phyloP scores from a whole-genome alignment of 2,113 vertebrate genomes.

The Pungitius pungitius region DNA sequence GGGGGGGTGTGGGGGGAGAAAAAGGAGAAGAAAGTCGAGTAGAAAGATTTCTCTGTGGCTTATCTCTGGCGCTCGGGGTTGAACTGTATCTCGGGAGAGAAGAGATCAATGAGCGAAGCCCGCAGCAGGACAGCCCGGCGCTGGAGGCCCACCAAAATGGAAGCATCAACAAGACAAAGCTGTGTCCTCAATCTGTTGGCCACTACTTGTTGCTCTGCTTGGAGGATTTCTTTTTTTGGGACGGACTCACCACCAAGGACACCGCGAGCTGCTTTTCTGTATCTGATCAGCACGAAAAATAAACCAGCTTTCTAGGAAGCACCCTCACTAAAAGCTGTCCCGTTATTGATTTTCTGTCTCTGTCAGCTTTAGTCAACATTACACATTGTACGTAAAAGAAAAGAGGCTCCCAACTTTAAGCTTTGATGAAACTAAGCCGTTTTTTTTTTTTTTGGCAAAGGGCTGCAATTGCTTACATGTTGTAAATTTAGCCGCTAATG shows the following conservation, averaged over 20 bases:
- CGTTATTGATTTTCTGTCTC: slow-evolving; percentile 41
- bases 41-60: slow-evolving; percentile 34
- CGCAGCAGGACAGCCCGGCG: slow-evolving; percentile 34
- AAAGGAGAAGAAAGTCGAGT: slow-evolving; percentile 33
- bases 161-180: slow-evolving; percentile 36
- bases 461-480: slow-evolving; percentile 18
- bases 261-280: slow-evolving; percentile 4
- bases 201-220: slow-evolving; percentile 34
- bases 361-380: slow-evolving; percentile 28
- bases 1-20: neutral
- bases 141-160: slow-evolving; percentile 40
- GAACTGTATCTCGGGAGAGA: slow-evolving; percentile 43
- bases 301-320: slow-evolving; percentile 25
- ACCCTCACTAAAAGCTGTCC: slow-evolving; percentile 28
- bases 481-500: slow-evolving; percentile 13
- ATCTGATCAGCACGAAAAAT: slow-evolving; percentile 20
- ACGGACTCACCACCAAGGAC: neutral
- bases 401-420: neutral
- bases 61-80: slow-evolving; percentile 29
- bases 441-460: slow-evolving; percentile 31
- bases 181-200: slow-evolving; percentile 37
- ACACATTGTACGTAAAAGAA: neutral
- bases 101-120: slow-evolving; percentile 49
- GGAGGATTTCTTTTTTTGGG: slow-evolving; percentile 31
- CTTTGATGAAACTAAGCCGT: slow-evolving; percentile 11